phyloP scores from a whole-genome alignment of 2,113 vertebrate genomes.

The Ivindomyrus marchei region DNA sequence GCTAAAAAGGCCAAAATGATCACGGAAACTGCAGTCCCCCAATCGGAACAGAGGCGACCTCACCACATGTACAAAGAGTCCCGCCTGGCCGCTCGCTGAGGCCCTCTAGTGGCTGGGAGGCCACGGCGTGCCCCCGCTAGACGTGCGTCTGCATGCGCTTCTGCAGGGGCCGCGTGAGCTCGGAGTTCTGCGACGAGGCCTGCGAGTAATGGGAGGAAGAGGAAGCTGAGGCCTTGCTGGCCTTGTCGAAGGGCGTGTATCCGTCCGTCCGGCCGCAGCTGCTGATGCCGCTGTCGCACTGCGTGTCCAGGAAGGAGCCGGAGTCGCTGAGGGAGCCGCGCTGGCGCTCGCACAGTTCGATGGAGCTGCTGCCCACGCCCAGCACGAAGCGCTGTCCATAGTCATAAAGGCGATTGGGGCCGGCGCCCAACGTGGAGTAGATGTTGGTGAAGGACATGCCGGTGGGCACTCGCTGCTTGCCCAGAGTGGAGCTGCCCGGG shows the following conservation, averaged over 20 bases:
- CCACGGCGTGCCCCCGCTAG: constrained; percentile 50
- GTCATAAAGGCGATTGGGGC: constrained; percentile 91
- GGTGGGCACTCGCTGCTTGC: constrained; percentile 88
- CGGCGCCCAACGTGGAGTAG: constrained; percentile 88
- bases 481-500: constrained; percentile 45
- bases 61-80: not conserved
- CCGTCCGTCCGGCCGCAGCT: constrained; percentile 93
- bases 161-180: constrained; percentile 92
- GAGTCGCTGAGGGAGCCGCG: constrained; percentile 94
- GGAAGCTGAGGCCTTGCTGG: constrained; percentile 94
- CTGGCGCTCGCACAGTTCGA: constrained; percentile 97
- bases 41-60: not conserved
- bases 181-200: constrained; percentile 97
- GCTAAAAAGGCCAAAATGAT: not conserved
- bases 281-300: constrained; percentile 97
- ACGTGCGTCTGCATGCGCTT: constrained; percentile 99
- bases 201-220: constrained; percentile 96
- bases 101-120: not conserved
- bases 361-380: constrained; percentile 98
- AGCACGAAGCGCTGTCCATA: constrained; percentile 94
- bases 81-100: not conserved
- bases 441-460: constrained; percentile 99
- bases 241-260: constrained; percentile 95
- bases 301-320: constrained; percentile 96
- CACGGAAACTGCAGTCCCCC: not conserved